These are phyloP conservation scores for Shargacucullia verbasci DNA, from an alignment of 2,888 invertebrate genomes.

Conservation along the genomic window DNA sequence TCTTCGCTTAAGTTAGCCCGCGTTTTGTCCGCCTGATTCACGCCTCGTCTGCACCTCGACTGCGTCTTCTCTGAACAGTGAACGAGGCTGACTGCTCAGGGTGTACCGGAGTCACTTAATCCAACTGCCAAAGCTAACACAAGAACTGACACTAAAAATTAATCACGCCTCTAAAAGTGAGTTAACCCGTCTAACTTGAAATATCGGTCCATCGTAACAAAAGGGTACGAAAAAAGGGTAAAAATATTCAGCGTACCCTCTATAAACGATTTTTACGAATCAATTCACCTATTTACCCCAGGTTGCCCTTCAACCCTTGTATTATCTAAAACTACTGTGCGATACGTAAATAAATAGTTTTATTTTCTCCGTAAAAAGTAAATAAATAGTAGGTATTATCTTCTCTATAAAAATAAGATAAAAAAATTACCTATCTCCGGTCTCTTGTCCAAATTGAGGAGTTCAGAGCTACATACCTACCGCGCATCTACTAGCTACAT, in stretches of 20 bases:
- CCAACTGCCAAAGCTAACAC: not conserved
- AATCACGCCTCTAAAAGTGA: conserved; percentile 8
- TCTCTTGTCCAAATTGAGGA: too few species aligned
- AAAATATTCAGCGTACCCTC: conserved; percentile 36
- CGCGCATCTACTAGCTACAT: too few species aligned
- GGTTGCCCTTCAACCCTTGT: conserved; percentile 14
- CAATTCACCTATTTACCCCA: conserved; percentile 38
- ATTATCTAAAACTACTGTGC: conserved; percentile 37
- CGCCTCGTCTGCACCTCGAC: too few species aligned
- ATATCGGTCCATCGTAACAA: conserved; percentile 22
- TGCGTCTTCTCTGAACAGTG: too few species aligned
- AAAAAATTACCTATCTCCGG: too few species aligned
- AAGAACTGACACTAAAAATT: conserved; percentile 23
- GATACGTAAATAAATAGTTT: conserved; percentile 3
- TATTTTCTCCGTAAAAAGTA: too few species aligned
- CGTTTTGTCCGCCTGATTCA: too few species aligned
- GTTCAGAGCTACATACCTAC: too few species aligned
- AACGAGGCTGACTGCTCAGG: too few species aligned
- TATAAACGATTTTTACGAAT: conserved; percentile 49
- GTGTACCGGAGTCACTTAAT: too few species aligned
- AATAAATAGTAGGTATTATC: not conserved
- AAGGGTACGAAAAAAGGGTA: conserved; percentile 21
- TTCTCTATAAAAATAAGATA: too few species aligned
- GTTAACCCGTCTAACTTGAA: conserved; percentile 20
- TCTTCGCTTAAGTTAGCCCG: too few species aligned